These are phyloP conservation scores for Oryzias woworae DNA, from an alignment of 2,113 vertebrate genomes.

Conservation along the genomic window DNA sequence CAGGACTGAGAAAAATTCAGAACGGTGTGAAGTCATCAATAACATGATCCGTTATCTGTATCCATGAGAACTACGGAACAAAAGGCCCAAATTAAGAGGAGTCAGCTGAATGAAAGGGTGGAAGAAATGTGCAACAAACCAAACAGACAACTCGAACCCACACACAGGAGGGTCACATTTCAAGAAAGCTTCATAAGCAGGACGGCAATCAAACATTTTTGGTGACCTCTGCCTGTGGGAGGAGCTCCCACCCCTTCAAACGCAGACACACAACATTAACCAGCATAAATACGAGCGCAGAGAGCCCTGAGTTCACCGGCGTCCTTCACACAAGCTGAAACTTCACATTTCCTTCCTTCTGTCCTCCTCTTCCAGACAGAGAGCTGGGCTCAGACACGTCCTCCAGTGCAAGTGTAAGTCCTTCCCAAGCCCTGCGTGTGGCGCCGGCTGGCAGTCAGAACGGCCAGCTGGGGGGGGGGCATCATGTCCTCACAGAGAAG, in stretches of 20 bases:
- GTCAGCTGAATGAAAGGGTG: too few relatives aligned
- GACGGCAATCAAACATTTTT: constrained; percentile 9
- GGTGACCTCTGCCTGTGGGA: constrained; percentile 9
- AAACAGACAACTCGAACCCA: background rate
- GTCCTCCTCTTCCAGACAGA: constrained; percentile 3
- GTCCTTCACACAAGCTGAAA: constrained; percentile 50
- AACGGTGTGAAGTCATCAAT: too few relatives aligned
- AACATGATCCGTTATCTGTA: too few relatives aligned
- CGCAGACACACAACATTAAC: constrained; percentile 1
- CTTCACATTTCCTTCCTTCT: constrained; percentile 27
- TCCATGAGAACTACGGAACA: too few relatives aligned
- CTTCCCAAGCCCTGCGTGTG: background rate
- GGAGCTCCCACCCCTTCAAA: constrained; percentile 39
- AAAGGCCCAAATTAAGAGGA: too few relatives aligned
- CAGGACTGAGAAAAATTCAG: too few relatives aligned
- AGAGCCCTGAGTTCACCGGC: constrained; percentile 53
- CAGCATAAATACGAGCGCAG: constrained; percentile 38
- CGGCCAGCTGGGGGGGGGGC: background rate
- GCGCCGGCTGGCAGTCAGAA: constrained; percentile 9
- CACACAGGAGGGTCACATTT: constrained; percentile 20
- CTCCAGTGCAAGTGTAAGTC: constrained; percentile 23
- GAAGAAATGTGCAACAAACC: constrained; percentile 28
- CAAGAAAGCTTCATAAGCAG: constrained; percentile 36
- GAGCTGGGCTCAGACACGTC: constrained; percentile 22
- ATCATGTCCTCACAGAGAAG: constrained; percentile 60